Evolutionary conservation across 2,888 invertebrate species (phyloP), one percentile per base, ranked within the genome.

Genomic region (Chorisops tibialis): DNA sequence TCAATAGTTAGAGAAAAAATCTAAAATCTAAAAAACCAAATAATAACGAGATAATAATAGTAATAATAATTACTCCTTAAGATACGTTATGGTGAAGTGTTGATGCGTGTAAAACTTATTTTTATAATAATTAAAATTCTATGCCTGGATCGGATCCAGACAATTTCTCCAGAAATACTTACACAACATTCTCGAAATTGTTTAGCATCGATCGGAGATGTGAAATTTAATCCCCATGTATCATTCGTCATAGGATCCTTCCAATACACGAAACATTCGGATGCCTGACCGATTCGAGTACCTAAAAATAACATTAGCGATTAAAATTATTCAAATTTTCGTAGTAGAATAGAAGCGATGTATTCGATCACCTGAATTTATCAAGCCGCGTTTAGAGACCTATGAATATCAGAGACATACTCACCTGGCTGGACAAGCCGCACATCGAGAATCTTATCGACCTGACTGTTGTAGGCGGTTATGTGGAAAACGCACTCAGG

Each of bases 261-360:
- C 97, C 97, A 97, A 80, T 97, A 97, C 63, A 97, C 93, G 80
- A 98, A 98, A 80, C 97, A 96, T 83, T 97, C 97, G 39, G 96
- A 96, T 43, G 96, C 96, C 81, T 96, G 96, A 19, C 96, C 96
- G 75, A 98, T 93, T 70, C 96, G 87, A 59, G 96, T 97, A 63
- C 96, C 96, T 95, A 77, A 22, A 82, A 80, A 24, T 14, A 24
- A 43, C 35, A 56, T 24, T 56, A 68, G 50, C n/a, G n/a, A n/a
- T n/a, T n/a, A 68, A 63, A 56, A 59, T 30, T 12, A 43, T 30
- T 19, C 52, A 16, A 38, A 18, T 35, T 3, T 37, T 35, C 5
- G 24, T 61, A 47, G 51, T 38, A 12, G 35, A 21, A 49, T 48
- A 59, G 14, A 47, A 49, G 16, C n/a, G n/a, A n/a, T n/a, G n/a